Base-by-base conservation (phyloP, 2,113 vertebrate species). In the Macquaria ambigua region DNA sequence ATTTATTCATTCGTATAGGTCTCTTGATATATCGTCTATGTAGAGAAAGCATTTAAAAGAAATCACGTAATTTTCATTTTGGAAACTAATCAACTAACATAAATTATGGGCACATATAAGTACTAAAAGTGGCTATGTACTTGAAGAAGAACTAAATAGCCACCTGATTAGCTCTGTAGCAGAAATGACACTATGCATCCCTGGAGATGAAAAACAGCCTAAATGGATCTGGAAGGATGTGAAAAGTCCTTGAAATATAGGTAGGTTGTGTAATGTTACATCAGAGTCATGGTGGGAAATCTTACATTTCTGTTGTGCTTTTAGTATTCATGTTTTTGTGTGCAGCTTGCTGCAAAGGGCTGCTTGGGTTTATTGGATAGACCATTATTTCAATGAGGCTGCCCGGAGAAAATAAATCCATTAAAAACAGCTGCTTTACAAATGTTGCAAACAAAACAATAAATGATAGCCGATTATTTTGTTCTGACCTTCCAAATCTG, bases 1-100 rank as follows among this genome's bases (percentile, higher is more conserved):
- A 73, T 74, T 79, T 82, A 79, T 77, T 82, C 70, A 89, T 73
- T 84, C 0, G 4, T 83, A 87, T 52, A 62, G 73, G 39, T 48
- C 80, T 71, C 63, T 53, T 80, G 76, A 85, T 66, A 37, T 21
- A 74, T 77, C 28, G 50, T 83, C 53, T 63, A 74, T 37, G n/a
- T 11, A 43, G 48, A 58, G 48, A 28, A n/a, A 52, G 37, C 41
- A 25, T 46, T 50, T n/a, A 25, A 34, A 64, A 79, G 50, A 64
- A 70, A 68, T 58, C 61, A 46, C 0, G 4, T 16, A 61, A 52
- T 81, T 39, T 79, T 73, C 39, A 55, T 55, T 69, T 66, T 39
- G 52, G 16, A 78, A 81, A 79, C 6, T 59, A 76, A 77, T 64
- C 46, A 53, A 64, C 39, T 1, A 21, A 43, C 6, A 21, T 53